Base-by-base conservation (phyloP, 2,888 invertebrate species). In the Diplolepis rosae region DNA sequence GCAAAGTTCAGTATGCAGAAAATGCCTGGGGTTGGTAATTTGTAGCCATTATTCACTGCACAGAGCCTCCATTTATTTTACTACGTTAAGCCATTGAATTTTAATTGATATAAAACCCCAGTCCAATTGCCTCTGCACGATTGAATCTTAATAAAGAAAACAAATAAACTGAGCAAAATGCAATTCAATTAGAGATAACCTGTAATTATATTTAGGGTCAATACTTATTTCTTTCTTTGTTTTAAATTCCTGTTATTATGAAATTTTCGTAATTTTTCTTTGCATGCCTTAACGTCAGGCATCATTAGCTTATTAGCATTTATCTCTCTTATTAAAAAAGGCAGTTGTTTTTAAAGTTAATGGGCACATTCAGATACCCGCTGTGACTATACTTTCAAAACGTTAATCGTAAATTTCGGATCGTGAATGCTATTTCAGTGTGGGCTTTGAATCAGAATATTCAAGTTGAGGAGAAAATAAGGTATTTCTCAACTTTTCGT, bases 291-390 rank as follows among this genome's bases (percentile, higher is more conserved):
- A 4, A 45, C 45, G 6, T 45, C 18, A 9, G 45, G 42, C 42
- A 15, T 24, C 22, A 35, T 61, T 61, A 2, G 18, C 18, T 61
- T 35, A 61, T 39, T 61, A 61, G 24, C 61, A 39, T 39, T 30
- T 61, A 39, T 61, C n/a, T 61, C 56, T 61, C 61, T 24, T 39
- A 39, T 22, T n/a, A n/a, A 61, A 61, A 61, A 61, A 61, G 61
- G 7, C 61, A 61, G 35, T 61, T 61, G 61, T 61, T 52, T n/a
- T 61, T n/a, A 39, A 61, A 61, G n/a, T 61, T 61, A 61, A 61
- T 61, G 61, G n/a, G 22, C 39, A n/a, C 39, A 61, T 35, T 61
- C 61, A 61, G 61, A 39, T n/a, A n/a, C 61, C 61, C 39, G 61
- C 61, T 61, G 61, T 61, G 61, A 35, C 61, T 13, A 45, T 18